phyloP scores from a whole-genome alignment of 2,888 invertebrate genomes.

The Dolomedes plantarius region DNA sequence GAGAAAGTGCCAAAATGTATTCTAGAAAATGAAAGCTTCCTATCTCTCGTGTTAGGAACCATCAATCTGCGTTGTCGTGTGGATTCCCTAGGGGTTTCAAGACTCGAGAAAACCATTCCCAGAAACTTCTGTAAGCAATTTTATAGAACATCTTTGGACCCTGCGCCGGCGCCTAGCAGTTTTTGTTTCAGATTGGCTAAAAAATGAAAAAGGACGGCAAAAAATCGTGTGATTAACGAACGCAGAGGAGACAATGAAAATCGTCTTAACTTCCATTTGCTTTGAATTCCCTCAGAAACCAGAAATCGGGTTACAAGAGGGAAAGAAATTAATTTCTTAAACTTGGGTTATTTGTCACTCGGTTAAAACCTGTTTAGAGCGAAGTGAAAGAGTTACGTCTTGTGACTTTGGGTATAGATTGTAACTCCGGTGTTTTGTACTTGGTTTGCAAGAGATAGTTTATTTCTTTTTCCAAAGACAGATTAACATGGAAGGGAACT shows the following conservation, averaged over 20 bases:
- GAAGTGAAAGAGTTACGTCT: neutral
- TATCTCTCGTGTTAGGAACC: neutral
- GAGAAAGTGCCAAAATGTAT: neutral
- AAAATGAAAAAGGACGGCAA: neutral
- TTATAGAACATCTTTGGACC: neutral
- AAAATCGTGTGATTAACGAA: neutral
- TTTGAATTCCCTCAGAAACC: slow-evolving; percentile 6
- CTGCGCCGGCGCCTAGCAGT: neutral
- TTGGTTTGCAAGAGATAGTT: neutral
- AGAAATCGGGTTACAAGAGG: neutral
- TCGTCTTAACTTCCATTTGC: neutral
- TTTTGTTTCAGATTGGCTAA: slow-evolving; percentile 12
- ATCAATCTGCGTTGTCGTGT: slow-evolving; percentile 14
- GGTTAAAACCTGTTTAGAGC: neutral
- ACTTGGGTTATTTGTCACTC: neutral
- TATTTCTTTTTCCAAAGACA: neutral
- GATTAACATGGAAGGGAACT: no score
- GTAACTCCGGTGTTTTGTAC: neutral
- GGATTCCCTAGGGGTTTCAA: neutral
- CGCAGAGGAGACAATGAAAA: neutral
- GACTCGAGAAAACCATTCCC: slow-evolving; percentile 10
- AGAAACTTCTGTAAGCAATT: slow-evolving; percentile 20
- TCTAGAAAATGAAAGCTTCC: slow-evolving; percentile 12
- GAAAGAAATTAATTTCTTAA: neutral
- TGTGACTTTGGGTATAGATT: neutral